Percentiles rank a stretch among this genome's conserved stretches.
phyloP scores from a whole-genome alignment of 2,888 invertebrate genomes.

The Panzeria rudis region DNA sequence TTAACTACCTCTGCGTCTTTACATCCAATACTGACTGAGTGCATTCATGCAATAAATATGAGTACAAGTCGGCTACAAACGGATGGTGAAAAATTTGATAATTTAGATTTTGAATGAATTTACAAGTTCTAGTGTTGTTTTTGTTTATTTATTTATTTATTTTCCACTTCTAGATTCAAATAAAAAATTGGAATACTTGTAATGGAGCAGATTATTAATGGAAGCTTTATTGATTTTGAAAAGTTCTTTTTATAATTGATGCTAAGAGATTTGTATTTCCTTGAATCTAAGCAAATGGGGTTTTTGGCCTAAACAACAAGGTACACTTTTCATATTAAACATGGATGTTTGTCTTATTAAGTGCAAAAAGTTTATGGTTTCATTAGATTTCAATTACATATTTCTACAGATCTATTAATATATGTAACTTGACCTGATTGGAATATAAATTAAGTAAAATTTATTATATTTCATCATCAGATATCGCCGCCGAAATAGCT shows the following conservation, averaged over 20 bases:
- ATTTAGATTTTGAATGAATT: slow-evolving; percentile 34
- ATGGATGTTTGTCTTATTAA: background rate
- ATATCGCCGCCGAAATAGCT: slow-evolving; percentile 82
- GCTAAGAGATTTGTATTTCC: background rate
- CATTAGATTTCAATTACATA: background rate
- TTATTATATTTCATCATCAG: too few relatives aligned
- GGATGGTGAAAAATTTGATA: slow-evolving; percentile 2
- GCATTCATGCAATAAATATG: slow-evolving; percentile 59
- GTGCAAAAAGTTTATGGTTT: background rate
- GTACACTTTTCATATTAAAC: background rate
- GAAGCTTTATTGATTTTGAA: slow-evolving; percentile 31
- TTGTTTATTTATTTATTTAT: slow-evolving; percentile 16
- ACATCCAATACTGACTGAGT: slow-evolving; percentile 29
- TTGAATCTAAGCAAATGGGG: background rate
- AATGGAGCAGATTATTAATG: slow-evolving; percentile 36
- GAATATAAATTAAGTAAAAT: too few relatives aligned
- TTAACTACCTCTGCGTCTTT: background rate
- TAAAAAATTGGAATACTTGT: background rate
- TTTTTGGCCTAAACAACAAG: too few relatives aligned
- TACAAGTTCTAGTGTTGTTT: slow-evolving; percentile 8
- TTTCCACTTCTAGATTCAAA: slow-evolving; percentile 20
- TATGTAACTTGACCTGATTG: too few relatives aligned
- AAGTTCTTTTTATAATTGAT: slow-evolving; percentile 11
- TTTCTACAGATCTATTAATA: background rate
- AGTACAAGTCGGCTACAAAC: slow-evolving; percentile 13